Evolutionary conservation across 1,140 invertebrate species (phyloP), one percentile per base, ranked within the genome.

Genomic region (Pseudomyrmex flavicornis): DNA sequence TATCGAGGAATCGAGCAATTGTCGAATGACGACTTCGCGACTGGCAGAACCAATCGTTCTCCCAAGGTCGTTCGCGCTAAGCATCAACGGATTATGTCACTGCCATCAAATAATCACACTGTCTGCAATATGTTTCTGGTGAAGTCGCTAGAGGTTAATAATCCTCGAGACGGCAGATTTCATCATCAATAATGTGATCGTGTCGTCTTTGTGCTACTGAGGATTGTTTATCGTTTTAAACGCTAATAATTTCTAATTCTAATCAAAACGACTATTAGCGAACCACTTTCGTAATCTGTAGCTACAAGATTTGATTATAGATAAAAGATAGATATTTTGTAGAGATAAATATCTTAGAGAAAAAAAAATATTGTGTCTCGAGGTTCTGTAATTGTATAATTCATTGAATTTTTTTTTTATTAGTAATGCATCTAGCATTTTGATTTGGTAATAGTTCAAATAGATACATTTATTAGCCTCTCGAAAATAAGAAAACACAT

Each of bases 31-130:
- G 9, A 12, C 13, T 58, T 12, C 7, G 20, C 22, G 15, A 26
- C 17, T 2, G 12, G n/a, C 20, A 26, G 54, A 72, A 50, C 5
- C 1, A 52, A 50, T 79, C 48, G 20, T 66, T 83, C 44, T 48
- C 50, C 56, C 68, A 72, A 58, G 61, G 56, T 66, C 52, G n/a
- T 52, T 66, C 17, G 48, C n/a, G 48, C 50, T 26, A 61, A 58
- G 46, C 61, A 68, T 48, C 17, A 56, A 15, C 10, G 46, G 35
- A 80, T 80, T 80, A 80, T 80, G 46, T 80, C 66, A 80, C 9
- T 48, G 44, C 22, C 12, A 59, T 80, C 72, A 80, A 59, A 59
- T 56, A 1, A 17, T 76, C 50, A 20, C 17, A 70, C 20, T 26
- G 59, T 80, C 44, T 35, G 8, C 20, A 72, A 20, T 65, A 59